Conservation (phyloP, 2,888 invertebrate genomes). For the Serripes groenlandicus region DNA sequence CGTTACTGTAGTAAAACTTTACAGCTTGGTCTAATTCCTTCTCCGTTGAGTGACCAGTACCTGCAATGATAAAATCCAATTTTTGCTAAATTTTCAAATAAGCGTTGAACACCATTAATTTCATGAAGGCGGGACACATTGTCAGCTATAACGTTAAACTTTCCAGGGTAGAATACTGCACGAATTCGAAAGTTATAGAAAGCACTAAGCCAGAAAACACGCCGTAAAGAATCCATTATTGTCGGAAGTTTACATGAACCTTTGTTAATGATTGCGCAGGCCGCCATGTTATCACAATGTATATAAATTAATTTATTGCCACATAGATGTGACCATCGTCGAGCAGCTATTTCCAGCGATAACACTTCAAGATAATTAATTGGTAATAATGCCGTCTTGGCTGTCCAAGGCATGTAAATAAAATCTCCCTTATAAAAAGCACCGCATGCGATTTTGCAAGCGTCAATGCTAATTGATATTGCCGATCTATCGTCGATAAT, state of each 20-base stretch:
- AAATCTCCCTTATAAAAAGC: constrained; percentile 31
- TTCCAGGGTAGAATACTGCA: constrained; percentile 30
- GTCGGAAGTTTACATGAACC: constrained; percentile 29
- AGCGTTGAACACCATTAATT: constrained; percentile 3
- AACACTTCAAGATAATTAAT: constrained; percentile 40
- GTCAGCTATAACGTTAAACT: constrained; percentile 32
- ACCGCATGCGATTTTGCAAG: constrained; percentile 32
- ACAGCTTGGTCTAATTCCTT: constrained; percentile 32
- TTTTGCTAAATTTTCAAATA: constrained; percentile 14
- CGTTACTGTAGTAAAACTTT: background rate
- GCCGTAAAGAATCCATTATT: constrained; percentile 30
- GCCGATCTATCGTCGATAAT: too few relatives aligned
- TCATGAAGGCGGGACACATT: constrained; percentile 34
- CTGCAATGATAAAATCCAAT: constrained; percentile 17
- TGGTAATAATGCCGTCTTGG: background rate
- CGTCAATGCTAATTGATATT: too few relatives aligned
- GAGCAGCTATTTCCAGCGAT: constrained; percentile 18
- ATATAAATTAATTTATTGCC: too few relatives aligned
- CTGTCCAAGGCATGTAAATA: constrained; percentile 16
- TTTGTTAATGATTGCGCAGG: constrained; percentile 43
- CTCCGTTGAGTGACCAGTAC: too few relatives aligned
- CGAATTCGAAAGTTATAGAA: constrained; percentile 31
- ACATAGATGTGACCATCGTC: constrained; percentile 32
- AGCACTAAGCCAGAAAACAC: constrained; percentile 39
- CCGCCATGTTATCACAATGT: constrained; percentile 36